These are phyloP conservation scores for Harpagifer antarcticus DNA, from an alignment of 2,797 vertebrate species.

Conservation along the genomic window DNA sequence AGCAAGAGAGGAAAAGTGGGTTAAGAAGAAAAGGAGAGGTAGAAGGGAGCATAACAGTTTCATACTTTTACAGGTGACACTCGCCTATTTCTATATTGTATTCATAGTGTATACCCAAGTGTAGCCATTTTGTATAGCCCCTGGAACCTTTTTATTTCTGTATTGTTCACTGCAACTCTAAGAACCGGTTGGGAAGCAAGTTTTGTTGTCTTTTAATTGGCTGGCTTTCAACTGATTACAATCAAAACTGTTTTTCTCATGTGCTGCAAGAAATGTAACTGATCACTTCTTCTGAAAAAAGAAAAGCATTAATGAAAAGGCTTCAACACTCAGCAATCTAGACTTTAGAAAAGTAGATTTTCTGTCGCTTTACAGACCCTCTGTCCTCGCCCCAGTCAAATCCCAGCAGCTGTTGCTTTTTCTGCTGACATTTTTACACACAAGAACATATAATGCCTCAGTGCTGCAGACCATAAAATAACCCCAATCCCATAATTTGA, in stretches of 20 bases:
- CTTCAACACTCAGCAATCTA: not conserved
- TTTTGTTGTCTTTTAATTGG: constrained; percentile 14
- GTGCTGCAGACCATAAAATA: not conserved
- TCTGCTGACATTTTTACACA: constrained; percentile 4
- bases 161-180: not conserved
- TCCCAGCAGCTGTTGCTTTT: constrained; percentile 19
- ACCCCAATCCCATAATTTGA: not conserved
- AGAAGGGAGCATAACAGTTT: not conserved
- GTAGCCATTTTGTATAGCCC: not conserved
- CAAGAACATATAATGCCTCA: not conserved
- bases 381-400: not conserved
- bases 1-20: not conserved
- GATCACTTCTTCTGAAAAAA: not conserved
- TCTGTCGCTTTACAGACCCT: not conserved
- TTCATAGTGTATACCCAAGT: not conserved
- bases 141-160: too few species aligned
- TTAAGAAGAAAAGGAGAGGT: not conserved
- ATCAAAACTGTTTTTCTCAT: constrained; percentile 12
- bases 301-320: not conserved
- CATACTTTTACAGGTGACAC: not conserved
- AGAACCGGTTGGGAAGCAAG: not conserved
- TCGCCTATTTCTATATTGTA: not conserved
- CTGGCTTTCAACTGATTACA: not conserved
- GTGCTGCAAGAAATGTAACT: not conserved
- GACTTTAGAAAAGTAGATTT: not conserved